Base-by-base conservation (phyloP, 2,797 vertebrate genomes). In the Emys orbicularis region DNA sequence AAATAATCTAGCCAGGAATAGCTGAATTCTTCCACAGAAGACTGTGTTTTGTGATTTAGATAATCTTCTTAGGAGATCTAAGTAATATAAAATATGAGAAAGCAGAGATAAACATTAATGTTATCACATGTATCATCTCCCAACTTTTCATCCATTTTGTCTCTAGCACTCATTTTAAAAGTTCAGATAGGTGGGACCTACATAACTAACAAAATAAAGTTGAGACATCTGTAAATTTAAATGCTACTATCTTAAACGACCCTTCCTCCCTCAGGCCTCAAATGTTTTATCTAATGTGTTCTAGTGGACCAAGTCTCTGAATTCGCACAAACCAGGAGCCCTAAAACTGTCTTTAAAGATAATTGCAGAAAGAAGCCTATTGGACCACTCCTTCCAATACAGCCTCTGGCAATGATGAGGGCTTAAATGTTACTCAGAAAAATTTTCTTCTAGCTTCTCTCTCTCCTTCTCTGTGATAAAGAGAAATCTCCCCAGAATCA, bases 41-140 rank as follows among this genome's bases (percentile, higher is more conserved):
- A 99, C 99, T 2, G 99, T 99, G 90, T 99, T 99, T 97, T 99
- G 99, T 80, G 99, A 99, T 97, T 99, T 99, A 34, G 99, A 99
- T 61, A 99, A 98, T 97, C 99, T 98, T 98, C 99, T 98, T 79
- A 99, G 97, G 83, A 99, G 99, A 98, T 99, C 99, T 99, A 97
- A 53, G 86, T 5, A 97, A 91, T 77, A 89, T 5, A 97, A 79
- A 50, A 50, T 96, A 4, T 44, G 84, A 31, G 65, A 93, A 68
- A 90, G 88, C 12, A 92, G n/a, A 50, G 23, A n/a, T n/a, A 25
- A 37, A 8, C 25, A 49, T 21, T 37, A n/a, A n/a, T 34, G 25
- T 44, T 54, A 57, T 23, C 16, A 57, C 9, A 25, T 34, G 27
- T 13, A 29, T n/a, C 8, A 10, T 61, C 57, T 85, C 87, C 9